phyloP scores from a whole-genome alignment of 2,797 vertebrate species.

The Smutsia gigantea region DNA sequence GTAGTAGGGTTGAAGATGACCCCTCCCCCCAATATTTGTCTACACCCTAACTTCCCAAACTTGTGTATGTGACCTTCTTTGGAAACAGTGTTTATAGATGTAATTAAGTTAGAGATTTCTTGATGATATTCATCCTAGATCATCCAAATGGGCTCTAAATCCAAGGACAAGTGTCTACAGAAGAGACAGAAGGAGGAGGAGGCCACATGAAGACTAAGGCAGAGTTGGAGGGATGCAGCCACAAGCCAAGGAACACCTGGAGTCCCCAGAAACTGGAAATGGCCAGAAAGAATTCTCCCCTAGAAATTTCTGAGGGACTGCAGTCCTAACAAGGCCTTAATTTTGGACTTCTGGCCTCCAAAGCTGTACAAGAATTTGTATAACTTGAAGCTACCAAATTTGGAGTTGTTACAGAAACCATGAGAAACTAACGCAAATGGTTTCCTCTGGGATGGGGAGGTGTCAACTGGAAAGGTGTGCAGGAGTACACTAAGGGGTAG shows the following conservation, averaged over 20 bases:
- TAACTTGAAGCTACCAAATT: neutral
- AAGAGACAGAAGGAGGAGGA: neutral
- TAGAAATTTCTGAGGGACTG: neutral
- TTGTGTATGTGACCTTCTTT: neutral
- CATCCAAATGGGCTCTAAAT: neutral
- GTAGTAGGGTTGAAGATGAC: neutral
- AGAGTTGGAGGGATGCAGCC: neutral
- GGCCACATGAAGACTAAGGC: rapidly evolving
- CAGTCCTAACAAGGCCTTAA: neutral
- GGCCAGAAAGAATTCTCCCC: neutral
- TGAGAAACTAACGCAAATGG: neutral
- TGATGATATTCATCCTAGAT: neutral
- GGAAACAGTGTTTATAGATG: neutral
- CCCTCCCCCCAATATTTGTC: neutral
- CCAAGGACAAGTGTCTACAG: neutral
- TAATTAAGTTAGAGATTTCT: neutral
- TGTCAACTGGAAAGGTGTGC: neutral
- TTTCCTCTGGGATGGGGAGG: neutral
- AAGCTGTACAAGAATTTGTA: neutral
- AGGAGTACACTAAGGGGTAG: neutral
- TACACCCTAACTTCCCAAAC: neutral
- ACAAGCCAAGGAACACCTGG: neutral
- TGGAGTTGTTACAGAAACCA: neutral
- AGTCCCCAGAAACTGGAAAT: neutral
- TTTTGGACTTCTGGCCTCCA: neutral